Percentiles rank a stretch among this genome's conserved stretches.
phyloP scores from a whole-genome alignment of 2,113 vertebrate genomes.

The Pteropus alecto region DNA sequence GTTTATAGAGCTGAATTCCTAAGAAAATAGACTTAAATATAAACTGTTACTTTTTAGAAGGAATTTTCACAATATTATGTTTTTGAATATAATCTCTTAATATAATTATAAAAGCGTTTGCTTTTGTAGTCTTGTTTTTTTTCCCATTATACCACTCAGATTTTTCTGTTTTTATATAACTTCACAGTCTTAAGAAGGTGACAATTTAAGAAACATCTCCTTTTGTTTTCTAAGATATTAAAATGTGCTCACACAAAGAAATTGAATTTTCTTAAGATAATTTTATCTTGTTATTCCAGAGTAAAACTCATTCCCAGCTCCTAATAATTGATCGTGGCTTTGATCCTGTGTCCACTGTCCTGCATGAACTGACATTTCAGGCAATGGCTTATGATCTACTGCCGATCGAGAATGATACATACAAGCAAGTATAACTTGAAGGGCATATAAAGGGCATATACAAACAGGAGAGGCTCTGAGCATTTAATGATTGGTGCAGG shows the following conservation, averaged over 20 bases:
- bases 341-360: slow-evolving; percentile 94
- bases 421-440: slow-evolving; percentile 88
- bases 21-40: slow-evolving; percentile 18
- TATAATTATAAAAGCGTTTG: neutral
- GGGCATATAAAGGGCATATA: neutral
- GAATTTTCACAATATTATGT: neutral
- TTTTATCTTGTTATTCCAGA: slow-evolving; percentile 83
- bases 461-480: neutral
- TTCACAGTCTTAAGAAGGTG: slow-evolving; percentile 30
- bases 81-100: neutral
- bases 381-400: slow-evolving; percentile 98
- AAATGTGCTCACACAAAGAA: slow-evolving; percentile 23
- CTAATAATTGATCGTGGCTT: slow-evolving; percentile 95
- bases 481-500: neutral
- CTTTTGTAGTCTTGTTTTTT: neutral
- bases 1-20: slow-evolving; percentile 5
- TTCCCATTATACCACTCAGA: neutral
- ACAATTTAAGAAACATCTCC: slow-evolving; percentile 31
- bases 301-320: slow-evolving; percentile 95
- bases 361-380: slow-evolving; percentile 98
- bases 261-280: slow-evolving; percentile 52
- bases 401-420: slow-evolving; percentile 92
- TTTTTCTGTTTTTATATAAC: slow-evolving; percentile 12
- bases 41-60: slow-evolving; percentile 28
- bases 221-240: slow-evolving; percentile 53